Evolutionary conservation across 2,888 invertebrate species (phyloP), one percentile per base, ranked within the genome.

Genomic region (Diploptera punctata): DNA sequence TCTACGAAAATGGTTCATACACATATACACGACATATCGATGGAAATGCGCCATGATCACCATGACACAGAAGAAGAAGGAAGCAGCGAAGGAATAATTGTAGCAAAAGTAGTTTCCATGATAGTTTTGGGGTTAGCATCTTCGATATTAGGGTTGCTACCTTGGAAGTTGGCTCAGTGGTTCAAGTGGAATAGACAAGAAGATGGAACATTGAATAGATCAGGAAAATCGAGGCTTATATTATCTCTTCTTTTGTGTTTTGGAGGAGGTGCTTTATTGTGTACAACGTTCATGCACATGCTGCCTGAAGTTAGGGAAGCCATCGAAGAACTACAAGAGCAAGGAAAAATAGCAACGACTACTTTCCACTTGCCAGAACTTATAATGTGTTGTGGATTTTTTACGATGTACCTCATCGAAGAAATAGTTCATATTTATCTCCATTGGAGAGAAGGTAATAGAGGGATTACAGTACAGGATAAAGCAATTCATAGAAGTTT

Each of bases 221-320:
- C 49, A 29, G 26, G 19, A 7, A 38, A 43, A 31, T 67, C 74
- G 3, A 43, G 54, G 2, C 16, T 67, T n/a, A 16, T 74, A 5
- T 31, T 73, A 5, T 61, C 88, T 78, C 83, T 90, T 19, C 81
- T 93, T 26, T 83, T 94, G 24, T 90, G 92, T n/a, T 91, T 94
- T 76, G 94, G 94, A 18, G 94, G 94, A n/a, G 94, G 94, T 10
- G 94, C 94, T 0, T 83, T 95, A 19, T 83, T 95, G 47, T 90
- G 91, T 75, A 94, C 94, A 2, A 93, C 93, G 3, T 93, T 95
- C 80, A 82, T 93, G 76, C 94, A 95, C 79, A 84, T 95, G 78
- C 83, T 94, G 70, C 94, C 94, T 1, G 94, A 94, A 84, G 91
- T 94, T 0, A 83, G 88, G 10, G 91, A 93, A 78, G 87, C 87